phyloP scores from a whole-genome alignment of 2,113 vertebrate species.

The Mixornis gularis region DNA sequence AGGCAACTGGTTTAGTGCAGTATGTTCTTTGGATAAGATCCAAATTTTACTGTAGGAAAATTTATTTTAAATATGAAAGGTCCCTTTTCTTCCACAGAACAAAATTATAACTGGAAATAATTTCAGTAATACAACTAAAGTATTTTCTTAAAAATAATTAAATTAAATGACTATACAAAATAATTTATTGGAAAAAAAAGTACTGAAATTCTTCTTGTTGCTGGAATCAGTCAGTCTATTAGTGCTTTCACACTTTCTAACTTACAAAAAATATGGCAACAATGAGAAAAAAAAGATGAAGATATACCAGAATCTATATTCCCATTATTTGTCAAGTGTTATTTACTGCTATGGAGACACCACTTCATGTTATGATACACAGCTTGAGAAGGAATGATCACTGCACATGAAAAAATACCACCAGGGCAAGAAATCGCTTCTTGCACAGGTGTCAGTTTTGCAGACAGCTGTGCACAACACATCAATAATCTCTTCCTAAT shows the following conservation, averaged over 20 bases:
- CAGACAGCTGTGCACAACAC: neutral
- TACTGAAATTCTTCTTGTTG: neutral
- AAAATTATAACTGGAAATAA: slow-evolving; percentile 30
- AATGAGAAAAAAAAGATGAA: neutral
- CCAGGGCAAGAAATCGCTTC: neutral
- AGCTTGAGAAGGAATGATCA: neutral
- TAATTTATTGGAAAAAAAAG: neutral
- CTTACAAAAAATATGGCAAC: neutral
- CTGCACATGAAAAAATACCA: neutral
- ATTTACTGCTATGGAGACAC: neutral
- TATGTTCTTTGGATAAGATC: slow-evolving; percentile 20
- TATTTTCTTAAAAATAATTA: neutral
- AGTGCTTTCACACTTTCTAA: neutral
- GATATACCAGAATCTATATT: neutral
- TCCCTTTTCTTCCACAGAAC: slow-evolving; percentile 8
- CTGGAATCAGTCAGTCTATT: neutral
- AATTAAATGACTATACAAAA: slow-evolving; percentile 25
- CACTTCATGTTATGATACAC: neutral
- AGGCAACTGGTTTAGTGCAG: neutral
- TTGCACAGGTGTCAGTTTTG: neutral
- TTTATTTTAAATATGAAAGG: slow-evolving; percentile 28
- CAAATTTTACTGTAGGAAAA: neutral
- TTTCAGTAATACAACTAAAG: neutral
- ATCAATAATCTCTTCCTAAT: neutral
- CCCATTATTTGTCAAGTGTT: neutral